Percentiles rank a stretch among this genome's conserved stretches.
These are phyloP conservation scores for Tuta absoluta DNA, from an alignment of 2,888 invertebrate genomes.

Conservation along the genomic window DNA sequence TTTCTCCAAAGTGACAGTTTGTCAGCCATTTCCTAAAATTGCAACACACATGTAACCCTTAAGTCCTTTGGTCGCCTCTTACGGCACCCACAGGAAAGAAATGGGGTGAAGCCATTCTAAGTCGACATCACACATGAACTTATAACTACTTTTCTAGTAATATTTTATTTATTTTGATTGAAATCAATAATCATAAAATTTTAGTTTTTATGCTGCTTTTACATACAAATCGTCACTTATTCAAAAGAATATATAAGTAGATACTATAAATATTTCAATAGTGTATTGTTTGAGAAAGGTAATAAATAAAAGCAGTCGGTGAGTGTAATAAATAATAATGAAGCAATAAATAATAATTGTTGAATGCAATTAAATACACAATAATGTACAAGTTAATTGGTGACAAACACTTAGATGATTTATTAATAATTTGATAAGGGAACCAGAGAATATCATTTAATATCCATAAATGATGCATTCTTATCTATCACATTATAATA, in stretches of 20 bases:
- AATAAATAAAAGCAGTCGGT: slow-evolving; percentile 14
- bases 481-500: too few relatives aligned
- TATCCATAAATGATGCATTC: too few relatives aligned
- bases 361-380: slow-evolving; percentile 19
- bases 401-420: slow-evolving; percentile 12
- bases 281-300: slow-evolving; percentile 17
- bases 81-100: too few relatives aligned
- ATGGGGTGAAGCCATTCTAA: too few relatives aligned
- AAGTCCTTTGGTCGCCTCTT: too few relatives aligned
- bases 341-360: slow-evolving; percentile 15
- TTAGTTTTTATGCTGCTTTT: not conserved
- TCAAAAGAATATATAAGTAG: not conserved
- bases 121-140: too few relatives aligned
- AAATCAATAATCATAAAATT: not conserved
- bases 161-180: not conserved
- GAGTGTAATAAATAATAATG: slow-evolving; percentile 6
- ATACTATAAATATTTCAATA: not conserved
- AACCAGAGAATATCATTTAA: not conserved
- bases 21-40: too few relatives aligned
- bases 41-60: too few relatives aligned
- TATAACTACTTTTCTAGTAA: too few relatives aligned
- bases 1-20: too few relatives aligned
- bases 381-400: slow-evolving; percentile 20
- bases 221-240: not conserved
- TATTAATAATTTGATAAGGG: not conserved